These are phyloP conservation scores for Muschampia plurimacula DNA, from an alignment of 2,888 invertebrate genomes.

Conservation along the genomic window DNA sequence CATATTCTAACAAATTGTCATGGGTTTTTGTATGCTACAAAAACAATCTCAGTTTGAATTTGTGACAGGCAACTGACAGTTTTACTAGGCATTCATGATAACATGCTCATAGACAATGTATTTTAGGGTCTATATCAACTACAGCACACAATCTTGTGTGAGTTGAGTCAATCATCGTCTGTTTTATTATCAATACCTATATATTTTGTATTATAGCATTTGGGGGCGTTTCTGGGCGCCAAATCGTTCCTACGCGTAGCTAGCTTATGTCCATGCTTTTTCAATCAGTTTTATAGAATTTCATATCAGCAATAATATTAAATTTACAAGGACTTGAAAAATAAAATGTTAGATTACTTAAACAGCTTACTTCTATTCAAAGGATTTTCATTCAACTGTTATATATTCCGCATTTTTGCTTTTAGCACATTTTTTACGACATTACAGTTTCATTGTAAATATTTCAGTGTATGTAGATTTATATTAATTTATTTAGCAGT, in stretches of 20 bases:
- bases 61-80: neutral
- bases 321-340: neutral
- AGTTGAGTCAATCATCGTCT: neutral
- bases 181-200: neutral
- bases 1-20: neutral
- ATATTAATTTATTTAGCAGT: neutral
- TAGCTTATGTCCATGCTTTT: slow-evolving; percentile 20
- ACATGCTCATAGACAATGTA: neutral
- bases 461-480: neutral
- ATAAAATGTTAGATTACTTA: too few species aligned
- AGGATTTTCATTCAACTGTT: too few species aligned
- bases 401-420: too few species aligned
- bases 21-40: neutral
- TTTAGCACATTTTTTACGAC: too few species aligned
- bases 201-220: slow-evolving; percentile 4
- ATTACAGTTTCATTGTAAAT: too few species aligned
- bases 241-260: slow-evolving; percentile 25
- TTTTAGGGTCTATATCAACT: neutral
- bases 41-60: neutral
- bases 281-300: slow-evolving; percentile 4
- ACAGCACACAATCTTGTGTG: neutral
- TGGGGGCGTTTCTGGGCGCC: slow-evolving; percentile 24
- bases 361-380: too few species aligned
- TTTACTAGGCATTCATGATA: neutral
- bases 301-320: neutral